A percentile compares a stretch with the other conserved stretches of the same genome.
These are phyloP conservation scores for Nematopogon swammerdamellus DNA, from an alignment of 2,888 invertebrate species.

Conservation along the genomic window DNA sequence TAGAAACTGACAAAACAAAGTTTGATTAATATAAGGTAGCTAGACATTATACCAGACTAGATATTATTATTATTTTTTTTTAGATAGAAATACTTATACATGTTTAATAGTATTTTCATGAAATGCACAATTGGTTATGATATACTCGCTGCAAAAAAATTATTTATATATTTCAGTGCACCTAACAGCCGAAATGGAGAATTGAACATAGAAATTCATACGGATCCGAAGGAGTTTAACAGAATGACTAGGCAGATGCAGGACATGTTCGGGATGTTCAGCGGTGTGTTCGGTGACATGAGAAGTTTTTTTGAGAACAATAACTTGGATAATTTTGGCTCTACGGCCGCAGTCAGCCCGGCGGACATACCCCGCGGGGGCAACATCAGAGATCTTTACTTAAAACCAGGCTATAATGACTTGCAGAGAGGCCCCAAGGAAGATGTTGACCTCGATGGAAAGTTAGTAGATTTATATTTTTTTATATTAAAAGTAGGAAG, in stretches of 20 bases:
- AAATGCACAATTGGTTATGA: too few species aligned
- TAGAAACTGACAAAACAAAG: too few species aligned
- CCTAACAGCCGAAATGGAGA: not conserved
- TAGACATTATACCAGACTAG: too few species aligned
- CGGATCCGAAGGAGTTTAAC: slow-evolving; percentile 25
- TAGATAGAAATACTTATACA: too few species aligned
- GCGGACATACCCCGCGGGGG: slow-evolving; percentile 16
- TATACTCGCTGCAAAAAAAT: too few species aligned
- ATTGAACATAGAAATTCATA: slow-evolving; percentile 18
- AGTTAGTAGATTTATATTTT: slow-evolving; percentile 10
- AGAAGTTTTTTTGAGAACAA: slow-evolving; percentile 22
- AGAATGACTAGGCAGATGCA: slow-evolving; percentile 33
- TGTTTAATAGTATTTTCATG: too few species aligned
- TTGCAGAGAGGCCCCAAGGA: slow-evolving; percentile 21
- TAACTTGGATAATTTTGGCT: slow-evolving; percentile 16
- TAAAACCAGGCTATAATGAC: slow-evolving; percentile 37
- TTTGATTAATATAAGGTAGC: too few species aligned
- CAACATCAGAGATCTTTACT: slow-evolving; percentile 36
- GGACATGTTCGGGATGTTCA: slow-evolving; percentile 35
- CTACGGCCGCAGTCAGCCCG: not conserved
- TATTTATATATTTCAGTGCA: not conserved
- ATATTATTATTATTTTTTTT: too few species aligned
- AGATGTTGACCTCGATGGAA: slow-evolving; percentile 41
- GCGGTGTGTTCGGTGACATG: slow-evolving; percentile 35
- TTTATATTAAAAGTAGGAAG: too few species aligned